These are phyloP conservation scores for Montipora cactus DNA, from an alignment of 64 coral and sea anemone genomes.

Conservation along the genomic window DNA sequence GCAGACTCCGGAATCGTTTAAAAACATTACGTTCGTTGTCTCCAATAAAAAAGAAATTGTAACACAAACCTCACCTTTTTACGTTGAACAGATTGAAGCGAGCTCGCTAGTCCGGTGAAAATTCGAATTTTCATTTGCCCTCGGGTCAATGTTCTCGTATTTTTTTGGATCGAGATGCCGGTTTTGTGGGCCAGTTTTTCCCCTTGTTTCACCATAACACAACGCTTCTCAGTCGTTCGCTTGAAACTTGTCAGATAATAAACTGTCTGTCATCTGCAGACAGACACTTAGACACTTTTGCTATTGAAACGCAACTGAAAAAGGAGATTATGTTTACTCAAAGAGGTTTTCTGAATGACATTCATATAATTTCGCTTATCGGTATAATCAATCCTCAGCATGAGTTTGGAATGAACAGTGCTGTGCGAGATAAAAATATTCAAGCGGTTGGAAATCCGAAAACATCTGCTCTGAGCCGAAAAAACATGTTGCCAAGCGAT, in stretches of 20 bases:
- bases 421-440: neutral
- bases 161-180: slow-evolving; percentile 83
- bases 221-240: neutral
- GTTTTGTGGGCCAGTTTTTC: slow-evolving; percentile 45
- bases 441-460: neutral
- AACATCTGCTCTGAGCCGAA: slow-evolving; percentile 28
- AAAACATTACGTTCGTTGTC: neutral
- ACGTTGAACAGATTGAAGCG: slow-evolving; percentile 36
- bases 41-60: neutral
- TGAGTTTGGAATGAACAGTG: slow-evolving; percentile 1
- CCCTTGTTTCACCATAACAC: slow-evolving; percentile 74
- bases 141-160: slow-evolving; percentile 72
- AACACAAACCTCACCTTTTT: slow-evolving; percentile 68
- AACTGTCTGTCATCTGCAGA: neutral
- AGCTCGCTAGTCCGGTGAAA: slow-evolving; percentile 68
- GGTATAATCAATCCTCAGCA: slow-evolving; percentile 1
- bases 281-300: neutral
- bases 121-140: slow-evolving; percentile 86
- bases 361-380: slow-evolving; percentile 11
- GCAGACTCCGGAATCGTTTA: neutral
- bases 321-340: neutral
- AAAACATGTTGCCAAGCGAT: slow-evolving; percentile 35
- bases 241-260: neutral
- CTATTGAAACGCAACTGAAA: neutral
- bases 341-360: neutral